These are phyloP conservation scores for Gadus macrocephalus DNA, from an alignment of 2,113 vertebrate genomes.

Conservation along the genomic window DNA sequence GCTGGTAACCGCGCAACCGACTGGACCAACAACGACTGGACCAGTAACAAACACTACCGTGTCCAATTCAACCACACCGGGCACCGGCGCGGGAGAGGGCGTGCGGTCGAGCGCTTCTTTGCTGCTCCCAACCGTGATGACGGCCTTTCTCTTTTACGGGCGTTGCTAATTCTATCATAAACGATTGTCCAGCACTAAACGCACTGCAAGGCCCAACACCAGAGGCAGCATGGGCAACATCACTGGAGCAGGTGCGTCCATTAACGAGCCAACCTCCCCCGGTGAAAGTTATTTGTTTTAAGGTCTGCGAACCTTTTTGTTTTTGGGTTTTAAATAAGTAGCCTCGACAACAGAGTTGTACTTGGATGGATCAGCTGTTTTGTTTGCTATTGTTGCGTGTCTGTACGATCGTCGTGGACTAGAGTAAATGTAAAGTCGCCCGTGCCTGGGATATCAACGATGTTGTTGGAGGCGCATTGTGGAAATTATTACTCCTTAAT, in stretches of 20 bases:
- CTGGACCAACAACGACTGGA: too few relatives aligned
- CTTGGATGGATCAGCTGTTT: too few relatives aligned
- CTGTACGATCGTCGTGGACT: not conserved
- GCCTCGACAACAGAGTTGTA: too few relatives aligned
- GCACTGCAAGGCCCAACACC: too few relatives aligned
- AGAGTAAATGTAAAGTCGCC: not conserved
- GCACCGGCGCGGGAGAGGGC: not conserved
- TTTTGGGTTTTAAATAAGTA: too few relatives aligned
- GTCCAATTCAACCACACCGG: not conserved
- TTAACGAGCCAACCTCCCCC: too few relatives aligned
- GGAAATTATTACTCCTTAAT: not conserved
- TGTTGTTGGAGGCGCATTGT: constrained; percentile 5
- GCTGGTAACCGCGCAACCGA: too few relatives aligned
- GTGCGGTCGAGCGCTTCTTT: not conserved
- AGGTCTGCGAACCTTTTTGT: too few relatives aligned
- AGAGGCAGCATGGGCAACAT: not conserved
- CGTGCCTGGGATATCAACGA: constrained; percentile 13
- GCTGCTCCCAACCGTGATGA: constrained; percentile 37
- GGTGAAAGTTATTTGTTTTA: too few relatives aligned
- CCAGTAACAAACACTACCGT: too few relatives aligned
- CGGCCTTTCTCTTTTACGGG: constrained; percentile 24
- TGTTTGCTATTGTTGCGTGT: not conserved
- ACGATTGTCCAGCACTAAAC: too few relatives aligned
- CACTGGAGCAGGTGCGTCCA: too few relatives aligned
- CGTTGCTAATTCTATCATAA: constrained; percentile 12